These are phyloP conservation scores for Ditylenchus weischeri DNA, from an alignment of 2,888 invertebrate genomes.

Conservation along the genomic window DNA sequence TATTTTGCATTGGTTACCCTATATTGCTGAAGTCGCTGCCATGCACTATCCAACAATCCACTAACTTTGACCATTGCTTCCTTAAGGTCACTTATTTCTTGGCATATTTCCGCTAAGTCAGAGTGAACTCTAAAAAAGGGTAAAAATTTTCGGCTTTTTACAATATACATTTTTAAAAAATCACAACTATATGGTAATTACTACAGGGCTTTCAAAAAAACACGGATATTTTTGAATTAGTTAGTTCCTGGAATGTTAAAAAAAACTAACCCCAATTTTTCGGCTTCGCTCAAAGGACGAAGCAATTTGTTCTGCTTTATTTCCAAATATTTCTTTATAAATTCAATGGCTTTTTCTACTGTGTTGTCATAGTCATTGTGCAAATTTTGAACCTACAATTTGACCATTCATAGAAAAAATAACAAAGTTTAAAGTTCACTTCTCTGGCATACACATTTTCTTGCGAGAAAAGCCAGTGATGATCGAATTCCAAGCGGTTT, in stretches of 20 bases:
- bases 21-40: slow-evolving; percentile 17
- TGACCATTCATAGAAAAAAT: no score
- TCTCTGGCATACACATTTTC: slow-evolving; percentile 8
- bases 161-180: no score
- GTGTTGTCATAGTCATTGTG: background rate
- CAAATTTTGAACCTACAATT: background rate
- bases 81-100: background rate
- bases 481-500: slow-evolving; percentile 42
- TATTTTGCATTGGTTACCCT: background rate
- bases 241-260: no score
- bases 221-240: no score
- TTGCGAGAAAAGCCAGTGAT: slow-evolving; percentile 41
- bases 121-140: no score
- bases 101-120: no score
- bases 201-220: no score
- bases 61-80: background rate
- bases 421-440: background rate
- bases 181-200: no score
- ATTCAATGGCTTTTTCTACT: slow-evolving; percentile 16
- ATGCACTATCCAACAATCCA: slow-evolving; percentile 16
- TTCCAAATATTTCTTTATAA: slow-evolving; percentile 18
- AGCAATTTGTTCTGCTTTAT: slow-evolving; percentile 8
- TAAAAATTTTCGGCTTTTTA: no score
- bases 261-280: no score
- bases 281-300: slow-evolving; percentile 5